phyloP scores from a whole-genome alignment of 2,797 vertebrate species.

The Esox lucius region DNA sequence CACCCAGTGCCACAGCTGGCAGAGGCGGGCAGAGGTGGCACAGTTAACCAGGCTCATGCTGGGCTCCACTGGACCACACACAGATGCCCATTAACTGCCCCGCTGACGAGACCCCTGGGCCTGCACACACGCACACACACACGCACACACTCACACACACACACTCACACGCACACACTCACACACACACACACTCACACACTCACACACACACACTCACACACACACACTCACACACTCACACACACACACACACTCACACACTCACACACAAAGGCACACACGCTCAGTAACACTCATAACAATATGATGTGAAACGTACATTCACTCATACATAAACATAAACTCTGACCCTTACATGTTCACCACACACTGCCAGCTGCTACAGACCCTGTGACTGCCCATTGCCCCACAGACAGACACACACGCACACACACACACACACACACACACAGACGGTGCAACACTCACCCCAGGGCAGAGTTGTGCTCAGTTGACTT shows the following conservation, averaged over 20 bases:
- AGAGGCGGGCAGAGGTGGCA: constrained; percentile 64
- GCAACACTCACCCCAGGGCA: constrained; percentile 72
- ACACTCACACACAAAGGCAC: constrained; percentile 19
- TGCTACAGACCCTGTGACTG: constrained; percentile 57
- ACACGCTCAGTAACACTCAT: constrained; percentile 9
- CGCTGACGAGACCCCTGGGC: constrained; percentile 73
- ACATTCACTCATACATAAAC: constrained; percentile 30
- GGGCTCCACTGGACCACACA: constrained; percentile 77
- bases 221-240: constrained; percentile 43
- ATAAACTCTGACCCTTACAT: constrained; percentile 38
- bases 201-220: constrained; percentile 32
- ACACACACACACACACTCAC: constrained; percentile 13
- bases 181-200: constrained; percentile 23
- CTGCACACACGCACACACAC: constrained; percentile 46
- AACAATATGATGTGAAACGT: constrained; percentile 1
- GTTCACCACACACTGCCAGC: constrained; percentile 35
- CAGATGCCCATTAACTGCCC: constrained; percentile 83
- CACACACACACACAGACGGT: constrained; percentile 51
- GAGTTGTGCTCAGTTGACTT: constrained; percentile 74
- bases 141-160: constrained; percentile 32
- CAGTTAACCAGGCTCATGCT: constrained; percentile 67
- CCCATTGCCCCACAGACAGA: constrained; percentile 48
- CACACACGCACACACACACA: constrained; percentile 31
- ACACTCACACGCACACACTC: constrained; percentile 17
- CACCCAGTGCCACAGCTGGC: constrained; percentile 78